A percentile compares a stretch with the other conserved stretches of the same genome.
Evolutionary conservation across 92 coral and sea anemone species (phyloP).

Genomic region (Bergia puertoricense): DNA sequence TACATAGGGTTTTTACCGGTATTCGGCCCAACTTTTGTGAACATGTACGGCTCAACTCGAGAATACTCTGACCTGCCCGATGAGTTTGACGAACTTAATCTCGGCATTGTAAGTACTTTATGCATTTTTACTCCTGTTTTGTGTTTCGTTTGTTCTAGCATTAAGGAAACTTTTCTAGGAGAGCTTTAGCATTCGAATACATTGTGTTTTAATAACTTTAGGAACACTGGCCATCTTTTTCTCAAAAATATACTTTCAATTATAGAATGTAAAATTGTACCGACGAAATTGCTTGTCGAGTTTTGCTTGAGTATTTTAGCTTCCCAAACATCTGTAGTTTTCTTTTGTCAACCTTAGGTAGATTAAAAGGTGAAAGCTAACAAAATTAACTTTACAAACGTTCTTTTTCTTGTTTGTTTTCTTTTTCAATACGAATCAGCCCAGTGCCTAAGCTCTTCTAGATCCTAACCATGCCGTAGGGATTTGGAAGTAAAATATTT

Average conservation of each 20-base stretch:
- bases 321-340: no score
- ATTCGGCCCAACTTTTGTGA: constrained; percentile 61
- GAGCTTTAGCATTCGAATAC: background rate
- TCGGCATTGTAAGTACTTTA: constrained; percentile 52
- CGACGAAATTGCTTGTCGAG: no score
- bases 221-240: background rate
- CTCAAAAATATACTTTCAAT: background rate
- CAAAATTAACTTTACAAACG: no score
- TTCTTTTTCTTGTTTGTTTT: no score
- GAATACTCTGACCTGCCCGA: constrained; percentile 62
- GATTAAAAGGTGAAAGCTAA: no score
- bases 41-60: constrained; percentile 62
- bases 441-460: no score
- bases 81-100: constrained; percentile 57
- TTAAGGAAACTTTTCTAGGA: background rate
- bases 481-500: no score
- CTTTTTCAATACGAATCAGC: no score
- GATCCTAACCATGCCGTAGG: no score
- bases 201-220: background rate
- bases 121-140: background rate
- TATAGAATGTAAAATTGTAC: no score
- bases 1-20: constrained; percentile 57
- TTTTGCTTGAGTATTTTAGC: no score
- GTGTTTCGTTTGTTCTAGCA: background rate
- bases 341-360: no score